Base-by-base conservation (phyloP, 1,140 invertebrate species). In the Trachelipus rathkii region DNA sequence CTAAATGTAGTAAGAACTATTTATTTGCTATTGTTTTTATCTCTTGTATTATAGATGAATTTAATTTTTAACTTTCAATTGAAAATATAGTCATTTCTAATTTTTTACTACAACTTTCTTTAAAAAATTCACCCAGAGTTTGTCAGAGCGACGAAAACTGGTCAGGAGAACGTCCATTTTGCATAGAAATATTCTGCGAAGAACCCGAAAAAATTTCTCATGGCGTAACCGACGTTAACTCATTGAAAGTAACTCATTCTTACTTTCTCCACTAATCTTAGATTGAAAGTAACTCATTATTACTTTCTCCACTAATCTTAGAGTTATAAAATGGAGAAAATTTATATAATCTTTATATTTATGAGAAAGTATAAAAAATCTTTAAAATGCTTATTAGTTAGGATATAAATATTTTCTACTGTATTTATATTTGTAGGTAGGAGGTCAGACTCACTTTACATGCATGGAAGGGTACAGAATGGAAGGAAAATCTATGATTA, bases 381-480 rank as follows among this genome's bases (percentile, higher is more conserved):
- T 33, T 33, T 33, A 33, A 33, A 33, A 33, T 33, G 6, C 6
- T 33, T 33, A 33, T 33, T 33, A 33, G 6, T 6, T 1, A 3
- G 33, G 6, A 3, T 33, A 3, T 33, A 33, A 33, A 33, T 33
- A 33, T 33, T 33, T 3, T 33, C 33, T 33, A 33, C 33, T 33
- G 33, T 33, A 44, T 43, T 46, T 44, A 10, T 66, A 43, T 19
- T 33, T 46, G 45, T 50, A 81, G 78, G 75, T 79, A 9, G 80
- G 80, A 44, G 78, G 77, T 7, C 75, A 73, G 10, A 78, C 77
- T 8, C 60, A 71, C n/a, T 81, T 79, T 70, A 15, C 76, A 6
- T 86, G 86, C 72, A 74, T 83, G 77, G 50, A 78, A 68, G 84
- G 84, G 10, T 85, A 83, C 76, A 43, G 78, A 10, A 44, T 84